A percentile compares a stretch with the other conserved stretches of the same genome.
Conservation (phyloP, 2,888 invertebrate species). For the Helleia helle region DNA sequence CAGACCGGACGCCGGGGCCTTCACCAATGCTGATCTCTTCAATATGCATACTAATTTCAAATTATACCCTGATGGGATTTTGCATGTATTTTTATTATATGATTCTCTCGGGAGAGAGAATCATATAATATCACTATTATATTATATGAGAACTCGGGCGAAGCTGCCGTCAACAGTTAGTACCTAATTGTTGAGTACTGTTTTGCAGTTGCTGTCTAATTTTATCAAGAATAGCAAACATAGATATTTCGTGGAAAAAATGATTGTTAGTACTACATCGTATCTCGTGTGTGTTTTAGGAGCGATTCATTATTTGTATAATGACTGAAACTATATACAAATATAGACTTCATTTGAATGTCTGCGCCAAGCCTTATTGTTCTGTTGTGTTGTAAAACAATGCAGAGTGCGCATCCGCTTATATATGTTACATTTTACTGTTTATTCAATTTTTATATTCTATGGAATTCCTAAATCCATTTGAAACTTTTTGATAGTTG, state of each 20-base stretch:
- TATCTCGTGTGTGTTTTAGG: not conserved
- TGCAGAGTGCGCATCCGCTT: constrained; percentile 5
- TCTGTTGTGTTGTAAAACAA: constrained; percentile 3
- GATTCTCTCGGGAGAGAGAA: too few species aligned
- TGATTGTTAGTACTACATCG: not conserved
- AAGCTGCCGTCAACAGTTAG: too few species aligned
- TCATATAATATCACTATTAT: too few species aligned
- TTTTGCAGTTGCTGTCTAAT: constrained; percentile 3
- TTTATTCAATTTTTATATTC: not conserved
- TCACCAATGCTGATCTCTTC: constrained; percentile 42
- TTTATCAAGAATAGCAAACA: not conserved
- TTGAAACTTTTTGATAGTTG: too few species aligned
- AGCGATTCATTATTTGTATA: constrained; percentile 3
- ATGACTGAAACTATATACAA: not conserved
- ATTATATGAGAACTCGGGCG: too few species aligned
- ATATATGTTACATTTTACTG: not conserved
- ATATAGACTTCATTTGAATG: not conserved
- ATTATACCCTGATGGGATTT: constrained; percentile 13
- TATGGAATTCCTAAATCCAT: too few species aligned
- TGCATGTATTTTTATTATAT: not conserved
- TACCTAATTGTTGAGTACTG: too few species aligned
- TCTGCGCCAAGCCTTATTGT: constrained; percentile 4
- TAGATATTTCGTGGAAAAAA: constrained; percentile 3
- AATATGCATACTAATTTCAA: constrained; percentile 24
- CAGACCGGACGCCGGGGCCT: constrained; percentile 35